Conservation (phyloP, 2,888 invertebrate genomes). For the Tortrix viridana region DNA sequence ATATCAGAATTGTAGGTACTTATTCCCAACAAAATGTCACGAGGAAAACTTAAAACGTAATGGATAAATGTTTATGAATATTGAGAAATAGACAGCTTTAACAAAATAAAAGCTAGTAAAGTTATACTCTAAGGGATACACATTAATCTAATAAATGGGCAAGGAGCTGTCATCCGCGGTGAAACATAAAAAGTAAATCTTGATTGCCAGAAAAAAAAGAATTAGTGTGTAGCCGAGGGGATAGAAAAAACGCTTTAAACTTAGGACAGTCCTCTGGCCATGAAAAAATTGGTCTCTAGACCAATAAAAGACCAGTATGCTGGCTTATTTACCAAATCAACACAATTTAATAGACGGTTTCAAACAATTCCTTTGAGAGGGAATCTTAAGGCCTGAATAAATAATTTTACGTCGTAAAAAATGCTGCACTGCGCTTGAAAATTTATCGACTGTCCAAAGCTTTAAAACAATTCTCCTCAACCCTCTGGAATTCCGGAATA, state of each 20-base stretch:
- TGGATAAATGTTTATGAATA: no score
- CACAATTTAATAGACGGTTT: no score
- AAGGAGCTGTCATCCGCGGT: conserved; percentile 37
- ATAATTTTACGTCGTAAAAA: no score
- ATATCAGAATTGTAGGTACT: no score
- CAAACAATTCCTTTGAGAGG: no score
- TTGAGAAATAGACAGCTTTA: no score
- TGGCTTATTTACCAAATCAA: no score
- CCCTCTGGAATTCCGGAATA: conserved; percentile 22
- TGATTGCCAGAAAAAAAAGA: conserved; percentile 27
- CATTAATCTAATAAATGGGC: conserved; percentile 14
- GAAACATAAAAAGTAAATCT: conserved; percentile 34
- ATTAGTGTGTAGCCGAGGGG: conserved; percentile 16
- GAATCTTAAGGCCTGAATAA: no score
- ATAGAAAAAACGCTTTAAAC: conserved; percentile 26
- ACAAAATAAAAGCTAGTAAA: conserved; percentile 3
- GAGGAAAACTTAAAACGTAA: no score
- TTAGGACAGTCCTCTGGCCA: neutral
- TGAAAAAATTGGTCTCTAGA: no score
- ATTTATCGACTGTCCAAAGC: neutral
- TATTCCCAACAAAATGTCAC: no score
- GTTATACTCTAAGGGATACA: neutral
- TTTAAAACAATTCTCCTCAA: conserved; percentile 25
- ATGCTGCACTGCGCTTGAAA: no score
- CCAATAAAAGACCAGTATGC: neutral